These are phyloP conservation scores for Caerostris darwini DNA, from an alignment of 1,140 invertebrate genomes.

Conservation along the genomic window DNA sequence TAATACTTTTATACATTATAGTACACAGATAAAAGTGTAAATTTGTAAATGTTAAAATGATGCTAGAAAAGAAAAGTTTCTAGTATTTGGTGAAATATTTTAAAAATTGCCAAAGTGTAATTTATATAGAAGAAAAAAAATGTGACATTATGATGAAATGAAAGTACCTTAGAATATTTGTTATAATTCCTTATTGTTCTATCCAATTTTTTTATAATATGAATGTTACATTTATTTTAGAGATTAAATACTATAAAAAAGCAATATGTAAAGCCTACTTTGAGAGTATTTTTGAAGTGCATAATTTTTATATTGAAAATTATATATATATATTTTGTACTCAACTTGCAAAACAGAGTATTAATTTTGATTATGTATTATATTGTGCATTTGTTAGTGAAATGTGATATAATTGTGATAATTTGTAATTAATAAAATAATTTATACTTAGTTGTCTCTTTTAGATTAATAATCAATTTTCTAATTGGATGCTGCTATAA, in stretches of 20 bases:
- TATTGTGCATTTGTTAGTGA: not conserved
- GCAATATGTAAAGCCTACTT: too few species aligned
- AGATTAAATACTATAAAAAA: not conserved
- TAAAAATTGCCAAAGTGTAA: too few species aligned
- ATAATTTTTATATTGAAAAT: not conserved
- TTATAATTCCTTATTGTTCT: not conserved
- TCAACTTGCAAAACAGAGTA: not conserved
- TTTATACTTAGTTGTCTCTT: not conserved
- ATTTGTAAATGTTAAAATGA: not conserved
- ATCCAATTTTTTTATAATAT: not conserved
- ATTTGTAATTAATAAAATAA: not conserved
- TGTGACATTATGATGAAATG: too few species aligned
- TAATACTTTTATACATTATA: not conserved
- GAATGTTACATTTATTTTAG: not conserved
- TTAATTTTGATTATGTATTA: not conserved
- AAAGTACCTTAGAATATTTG: too few species aligned
- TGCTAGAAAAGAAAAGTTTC: not conserved
- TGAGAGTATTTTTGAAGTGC: too few species aligned
- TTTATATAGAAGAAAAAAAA: too few species aligned
- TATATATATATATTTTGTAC: not conserved
- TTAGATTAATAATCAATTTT: too few species aligned
- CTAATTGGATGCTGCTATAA: too few species aligned
- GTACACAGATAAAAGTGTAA: not conserved
- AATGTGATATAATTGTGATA: slow-evolving; percentile 23
- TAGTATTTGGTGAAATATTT: too few species aligned